A percentile compares a stretch with the other conserved stretches of the same genome.
phyloP scores from a whole-genome alignment of 1,140 invertebrate species.

The Temnothorax longispinosus region DNA sequence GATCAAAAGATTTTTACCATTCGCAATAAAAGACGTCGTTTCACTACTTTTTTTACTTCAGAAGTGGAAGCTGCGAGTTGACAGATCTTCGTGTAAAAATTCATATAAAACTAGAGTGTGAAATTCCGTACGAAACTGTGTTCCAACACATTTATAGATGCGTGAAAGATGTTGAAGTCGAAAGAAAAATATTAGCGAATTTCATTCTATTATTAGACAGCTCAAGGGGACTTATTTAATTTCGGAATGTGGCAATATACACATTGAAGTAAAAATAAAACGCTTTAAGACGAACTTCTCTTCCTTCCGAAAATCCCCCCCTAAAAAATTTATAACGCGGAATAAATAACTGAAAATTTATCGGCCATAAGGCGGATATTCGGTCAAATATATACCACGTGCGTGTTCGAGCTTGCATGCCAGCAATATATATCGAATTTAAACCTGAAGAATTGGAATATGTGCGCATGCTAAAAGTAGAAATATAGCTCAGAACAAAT shows the following conservation, averaged over 20 bases:
- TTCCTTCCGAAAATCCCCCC: not conserved
- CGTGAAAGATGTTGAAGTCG: not conserved
- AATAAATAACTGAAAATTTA: constrained; percentile 17
- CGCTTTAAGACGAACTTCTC: not conserved
- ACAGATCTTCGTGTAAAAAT: not conserved
- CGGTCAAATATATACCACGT: constrained; percentile 19
- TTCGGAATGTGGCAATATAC: not conserved
- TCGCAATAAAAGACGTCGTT: not conserved
- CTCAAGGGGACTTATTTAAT: not conserved
- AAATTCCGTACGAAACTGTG: not conserved
- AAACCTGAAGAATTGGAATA: constrained; percentile 31
- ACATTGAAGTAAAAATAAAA: not conserved
- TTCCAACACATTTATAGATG: not conserved
- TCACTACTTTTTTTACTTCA: not conserved
- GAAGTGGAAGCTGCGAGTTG: not conserved
- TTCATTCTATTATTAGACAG: not conserved
- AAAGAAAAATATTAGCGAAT: constrained; percentile 1
- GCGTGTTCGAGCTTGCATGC: not conserved
- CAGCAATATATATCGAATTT: constrained; percentile 40
- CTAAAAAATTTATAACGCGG: not conserved
- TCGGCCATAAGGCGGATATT: not conserved
- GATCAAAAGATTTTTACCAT: not conserved
- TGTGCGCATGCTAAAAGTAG: constrained; percentile 34
- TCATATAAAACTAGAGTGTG: not conserved
- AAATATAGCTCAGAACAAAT: constrained; percentile 2